A percentile compares a stretch with the other conserved stretches of the same genome.
These are phyloP conservation scores for Campylorhamphus procurvoides DNA, from an alignment of 2,113 vertebrate species.

Conservation along the genomic window DNA sequence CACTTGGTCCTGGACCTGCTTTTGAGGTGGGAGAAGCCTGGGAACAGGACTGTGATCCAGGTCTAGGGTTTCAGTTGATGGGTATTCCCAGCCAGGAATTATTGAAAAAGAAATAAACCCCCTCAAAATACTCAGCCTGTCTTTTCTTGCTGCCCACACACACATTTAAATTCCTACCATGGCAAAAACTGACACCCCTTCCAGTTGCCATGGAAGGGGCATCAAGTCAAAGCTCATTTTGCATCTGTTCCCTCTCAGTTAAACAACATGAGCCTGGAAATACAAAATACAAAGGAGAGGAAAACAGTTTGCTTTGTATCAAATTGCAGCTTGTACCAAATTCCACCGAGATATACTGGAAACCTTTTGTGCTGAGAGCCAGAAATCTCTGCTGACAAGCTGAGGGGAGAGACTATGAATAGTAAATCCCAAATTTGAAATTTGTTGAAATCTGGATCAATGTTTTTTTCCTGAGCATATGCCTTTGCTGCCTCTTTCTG, in stretches of 20 bases:
- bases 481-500: neutral
- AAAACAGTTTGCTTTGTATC: neutral
- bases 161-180: fast-evolving
- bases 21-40: neutral
- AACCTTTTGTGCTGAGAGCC: neutral
- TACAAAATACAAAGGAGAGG: neutral
- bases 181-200: neutral
- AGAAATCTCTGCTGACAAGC: neutral
- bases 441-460: neutral
- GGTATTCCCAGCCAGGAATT: neutral
- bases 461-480: neutral
- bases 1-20: neutral
- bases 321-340: neutral
- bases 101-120: neutral
- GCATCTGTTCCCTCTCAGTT: neutral
- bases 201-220: neutral
- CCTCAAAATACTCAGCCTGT: neutral
- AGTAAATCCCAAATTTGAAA: neutral
- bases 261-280: neutral
- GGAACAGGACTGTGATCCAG: neutral
- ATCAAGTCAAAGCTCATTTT: neutral
- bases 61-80: fast-evolving
- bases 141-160: neutral
- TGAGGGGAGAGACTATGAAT: neutral
- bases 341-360: neutral